These are phyloP conservation scores for Crotalus tigris DNA, from an alignment of 2,113 vertebrate genomes.

Conservation along the genomic window DNA sequence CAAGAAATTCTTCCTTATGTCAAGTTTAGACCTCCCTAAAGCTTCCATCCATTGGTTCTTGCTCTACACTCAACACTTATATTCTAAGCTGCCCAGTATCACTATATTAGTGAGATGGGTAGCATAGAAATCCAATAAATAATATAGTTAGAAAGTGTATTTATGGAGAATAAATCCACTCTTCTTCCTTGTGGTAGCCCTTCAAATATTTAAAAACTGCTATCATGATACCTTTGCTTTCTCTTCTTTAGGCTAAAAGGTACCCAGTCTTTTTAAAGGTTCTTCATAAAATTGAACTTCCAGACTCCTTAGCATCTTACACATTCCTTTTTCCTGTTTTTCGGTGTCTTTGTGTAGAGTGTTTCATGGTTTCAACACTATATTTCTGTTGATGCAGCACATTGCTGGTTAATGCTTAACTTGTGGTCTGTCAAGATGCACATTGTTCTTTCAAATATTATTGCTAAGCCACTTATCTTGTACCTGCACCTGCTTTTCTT, in stretches of 20 bases:
- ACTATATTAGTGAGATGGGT: neutral
- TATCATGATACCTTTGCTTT: neutral
- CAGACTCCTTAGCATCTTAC: neutral
- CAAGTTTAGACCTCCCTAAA: neutral
- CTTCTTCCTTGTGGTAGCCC: neutral
- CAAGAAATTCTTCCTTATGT: neutral
- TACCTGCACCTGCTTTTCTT: neutral
- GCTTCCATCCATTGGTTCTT: neutral
- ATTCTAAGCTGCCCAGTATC: neutral
- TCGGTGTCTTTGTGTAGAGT: neutral
- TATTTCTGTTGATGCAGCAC: neutral
- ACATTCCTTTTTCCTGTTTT: neutral
- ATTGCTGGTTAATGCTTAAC: neutral
- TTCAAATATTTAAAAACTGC: neutral
- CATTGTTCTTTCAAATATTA: neutral
- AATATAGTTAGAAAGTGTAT: neutral
- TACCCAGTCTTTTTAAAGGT: neutral
- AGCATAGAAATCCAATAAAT: neutral
- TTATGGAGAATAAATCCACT: neutral
- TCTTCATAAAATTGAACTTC: neutral
- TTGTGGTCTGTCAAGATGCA: neutral
- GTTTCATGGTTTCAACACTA: neutral
- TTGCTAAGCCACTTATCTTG: neutral
- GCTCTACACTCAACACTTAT: neutral
- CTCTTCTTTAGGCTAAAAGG: neutral